Percentiles rank a stretch among this genome's conserved stretches.
Evolutionary conservation across 2,888 invertebrate genomes (phyloP).

Genomic region (Deroplatys truncata): DNA sequence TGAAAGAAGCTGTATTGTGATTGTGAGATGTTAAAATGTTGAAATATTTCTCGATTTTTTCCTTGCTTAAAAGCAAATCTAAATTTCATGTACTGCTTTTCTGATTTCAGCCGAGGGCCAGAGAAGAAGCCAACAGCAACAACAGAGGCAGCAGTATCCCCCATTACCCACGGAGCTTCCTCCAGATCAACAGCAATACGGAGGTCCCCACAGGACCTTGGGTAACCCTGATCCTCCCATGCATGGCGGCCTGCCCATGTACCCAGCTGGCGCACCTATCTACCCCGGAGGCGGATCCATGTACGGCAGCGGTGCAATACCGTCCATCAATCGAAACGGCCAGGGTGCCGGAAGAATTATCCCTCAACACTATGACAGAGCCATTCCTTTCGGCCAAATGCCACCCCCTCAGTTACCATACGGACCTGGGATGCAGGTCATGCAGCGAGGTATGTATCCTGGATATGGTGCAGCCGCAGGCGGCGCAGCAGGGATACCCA

Average conservation of each 20-base stretch:
- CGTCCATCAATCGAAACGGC: constrained; percentile 5
- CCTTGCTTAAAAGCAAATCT: no score
- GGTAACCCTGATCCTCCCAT: not conserved
- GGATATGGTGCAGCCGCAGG: not conserved
- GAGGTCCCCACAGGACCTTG: not conserved
- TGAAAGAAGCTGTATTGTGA: no score
- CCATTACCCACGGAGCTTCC: not conserved
- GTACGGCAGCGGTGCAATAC: constrained; percentile 21
- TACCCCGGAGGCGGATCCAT: not conserved
- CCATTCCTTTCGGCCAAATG: constrained; percentile 8
- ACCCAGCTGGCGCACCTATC: not conserved
- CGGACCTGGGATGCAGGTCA: not conserved
- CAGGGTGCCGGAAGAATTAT: not conserved
- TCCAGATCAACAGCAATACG: not conserved
- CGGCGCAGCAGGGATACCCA: not conserved
- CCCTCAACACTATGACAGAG: constrained; percentile 19
- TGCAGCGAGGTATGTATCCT: constrained; percentile 9
- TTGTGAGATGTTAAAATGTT: no score
- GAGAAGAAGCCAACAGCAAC: not conserved
- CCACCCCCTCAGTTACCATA: not conserved
- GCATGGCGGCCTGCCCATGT: not conserved
- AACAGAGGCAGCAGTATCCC: not conserved
- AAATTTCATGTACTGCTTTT: not conserved
- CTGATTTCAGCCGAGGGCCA: not conserved
- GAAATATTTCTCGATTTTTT: no score